Percentiles rank a stretch among this genome's conserved stretches.
Conservation (phyloP, 2,113 vertebrate genomes). For the Hypocryptadius cinnamomeus region DNA sequence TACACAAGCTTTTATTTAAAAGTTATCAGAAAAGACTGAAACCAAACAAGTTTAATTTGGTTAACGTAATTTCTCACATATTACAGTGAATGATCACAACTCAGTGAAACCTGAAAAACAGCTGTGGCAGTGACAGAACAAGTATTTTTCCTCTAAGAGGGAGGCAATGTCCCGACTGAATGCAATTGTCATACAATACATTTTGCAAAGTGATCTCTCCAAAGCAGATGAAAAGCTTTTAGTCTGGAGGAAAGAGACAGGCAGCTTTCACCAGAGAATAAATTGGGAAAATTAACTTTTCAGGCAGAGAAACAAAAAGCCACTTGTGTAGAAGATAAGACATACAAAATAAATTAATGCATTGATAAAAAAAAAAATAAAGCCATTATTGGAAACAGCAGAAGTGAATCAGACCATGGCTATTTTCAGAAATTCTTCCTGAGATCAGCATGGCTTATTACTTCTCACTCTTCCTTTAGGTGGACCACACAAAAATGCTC, state of each 20-base stretch:
- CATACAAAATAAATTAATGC: background rate
- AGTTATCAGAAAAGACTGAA: background rate
- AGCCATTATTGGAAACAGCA: background rate
- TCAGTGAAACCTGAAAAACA: background rate
- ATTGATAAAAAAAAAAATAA: background rate
- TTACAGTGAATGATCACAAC: background rate
- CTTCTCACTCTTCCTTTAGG: background rate
- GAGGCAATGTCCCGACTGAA: background rate
- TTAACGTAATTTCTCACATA: background rate
- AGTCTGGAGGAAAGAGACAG: background rate
- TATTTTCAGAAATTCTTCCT: background rate
- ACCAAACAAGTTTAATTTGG: background rate
- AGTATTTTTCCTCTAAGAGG: background rate
- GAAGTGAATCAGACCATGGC: background rate
- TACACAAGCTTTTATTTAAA: background rate
- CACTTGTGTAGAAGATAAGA: background rate
- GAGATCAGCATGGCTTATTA: background rate
- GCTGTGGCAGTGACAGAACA: background rate
- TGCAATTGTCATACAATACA: background rate
- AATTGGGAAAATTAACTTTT: background rate
- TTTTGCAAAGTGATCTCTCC: background rate
- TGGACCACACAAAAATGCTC: background rate
- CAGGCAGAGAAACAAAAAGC: background rate
- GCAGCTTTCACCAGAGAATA: background rate
- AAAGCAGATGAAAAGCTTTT: background rate